Conservation (phyloP, 2,888 invertebrate species). For the Hydropsyche betteni region DNA sequence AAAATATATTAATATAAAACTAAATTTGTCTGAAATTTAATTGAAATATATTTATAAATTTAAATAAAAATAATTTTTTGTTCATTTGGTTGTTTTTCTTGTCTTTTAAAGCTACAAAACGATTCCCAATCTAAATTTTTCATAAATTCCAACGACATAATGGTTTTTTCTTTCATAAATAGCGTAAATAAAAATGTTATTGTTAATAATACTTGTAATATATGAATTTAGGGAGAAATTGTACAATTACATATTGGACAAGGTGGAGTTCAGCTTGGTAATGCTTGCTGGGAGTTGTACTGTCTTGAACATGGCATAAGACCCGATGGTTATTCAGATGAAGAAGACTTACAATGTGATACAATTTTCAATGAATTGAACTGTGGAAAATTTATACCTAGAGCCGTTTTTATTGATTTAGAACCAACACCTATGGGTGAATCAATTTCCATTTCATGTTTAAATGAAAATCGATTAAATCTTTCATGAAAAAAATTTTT, state of each 20-base stretch:
- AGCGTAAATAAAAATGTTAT: too few relatives aligned
- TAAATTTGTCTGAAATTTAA: too few relatives aligned
- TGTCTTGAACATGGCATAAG: slow-evolving; percentile 81
- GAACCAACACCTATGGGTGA: slow-evolving; percentile 88
- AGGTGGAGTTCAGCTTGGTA: slow-evolving; percentile 81
- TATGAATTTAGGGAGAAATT: slow-evolving; percentile 69
- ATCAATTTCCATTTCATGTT: slow-evolving; percentile 6
- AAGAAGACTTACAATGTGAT: slow-evolving; percentile 56
- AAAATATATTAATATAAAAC: too few relatives aligned
- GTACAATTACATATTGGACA: slow-evolving; percentile 84
- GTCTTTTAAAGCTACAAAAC: too few relatives aligned
- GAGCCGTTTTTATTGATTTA: slow-evolving; percentile 85
- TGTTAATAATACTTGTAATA: neutral
- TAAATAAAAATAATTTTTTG: too few relatives aligned
- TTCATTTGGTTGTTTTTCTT: too few relatives aligned
- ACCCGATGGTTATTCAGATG: slow-evolving; percentile 67
- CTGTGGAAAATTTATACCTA: slow-evolving; percentile 80
- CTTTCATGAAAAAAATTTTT: neutral
- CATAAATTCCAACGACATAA: too few relatives aligned
- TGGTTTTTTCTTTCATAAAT: too few relatives aligned
- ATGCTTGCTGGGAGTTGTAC: slow-evolving; percentile 84
- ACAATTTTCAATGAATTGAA: slow-evolving; percentile 69
- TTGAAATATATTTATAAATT: too few relatives aligned
- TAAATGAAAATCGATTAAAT: neutral
- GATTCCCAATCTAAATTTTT: too few relatives aligned